A percentile compares a stretch with the other conserved stretches of the same genome.
These are phyloP conservation scores for Phoxinus phoxinus DNA, from an alignment of 2,113 vertebrate genomes.

Conservation along the genomic window DNA sequence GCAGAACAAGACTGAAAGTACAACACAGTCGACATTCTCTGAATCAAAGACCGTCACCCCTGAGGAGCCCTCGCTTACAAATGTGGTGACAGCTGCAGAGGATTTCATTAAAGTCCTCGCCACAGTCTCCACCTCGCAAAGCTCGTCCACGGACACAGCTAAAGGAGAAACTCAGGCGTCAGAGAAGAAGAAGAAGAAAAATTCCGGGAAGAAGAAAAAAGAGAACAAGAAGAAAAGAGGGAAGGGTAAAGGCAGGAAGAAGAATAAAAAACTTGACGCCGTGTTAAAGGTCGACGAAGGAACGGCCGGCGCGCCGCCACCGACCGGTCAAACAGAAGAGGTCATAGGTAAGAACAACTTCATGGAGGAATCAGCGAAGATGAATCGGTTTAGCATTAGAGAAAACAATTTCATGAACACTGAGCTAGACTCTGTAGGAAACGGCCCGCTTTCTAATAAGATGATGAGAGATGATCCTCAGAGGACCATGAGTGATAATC, in stretches of 20 bases:
- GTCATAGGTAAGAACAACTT: constrained; percentile 59
- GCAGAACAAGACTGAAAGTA: constrained; percentile 58
- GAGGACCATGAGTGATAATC: constrained; percentile 52
- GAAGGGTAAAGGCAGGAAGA: constrained; percentile 73
- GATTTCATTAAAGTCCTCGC: constrained; percentile 83
- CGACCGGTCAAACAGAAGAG: constrained; percentile 62
- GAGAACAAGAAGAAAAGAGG: constrained; percentile 74
- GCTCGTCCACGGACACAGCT: constrained; percentile 62
- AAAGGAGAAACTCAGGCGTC: constrained; percentile 65
- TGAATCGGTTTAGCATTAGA: constrained; percentile 43
- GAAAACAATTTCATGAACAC: constrained; percentile 54
- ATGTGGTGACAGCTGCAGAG: constrained; percentile 69
- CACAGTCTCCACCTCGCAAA: constrained; percentile 77
- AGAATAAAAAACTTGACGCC: constrained; percentile 69
- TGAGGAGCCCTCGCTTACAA: constrained; percentile 69
- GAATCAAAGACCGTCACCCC: constrained; percentile 51
- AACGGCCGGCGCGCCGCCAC: constrained; percentile 29
- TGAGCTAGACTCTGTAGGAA: constrained; percentile 60
- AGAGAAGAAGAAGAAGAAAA: constrained; percentile 70
- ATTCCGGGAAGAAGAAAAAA: constrained; percentile 72
- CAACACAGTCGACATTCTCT: constrained; percentile 54
- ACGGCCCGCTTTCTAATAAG: constrained; percentile 70
- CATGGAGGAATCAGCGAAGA: constrained; percentile 44
- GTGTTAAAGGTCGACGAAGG: constrained; percentile 40
- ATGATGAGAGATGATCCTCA: constrained; percentile 74